Evolutionary conservation across 2,888 invertebrate genomes (phyloP).

Genomic region (Chaetoderma sp.): DNA sequence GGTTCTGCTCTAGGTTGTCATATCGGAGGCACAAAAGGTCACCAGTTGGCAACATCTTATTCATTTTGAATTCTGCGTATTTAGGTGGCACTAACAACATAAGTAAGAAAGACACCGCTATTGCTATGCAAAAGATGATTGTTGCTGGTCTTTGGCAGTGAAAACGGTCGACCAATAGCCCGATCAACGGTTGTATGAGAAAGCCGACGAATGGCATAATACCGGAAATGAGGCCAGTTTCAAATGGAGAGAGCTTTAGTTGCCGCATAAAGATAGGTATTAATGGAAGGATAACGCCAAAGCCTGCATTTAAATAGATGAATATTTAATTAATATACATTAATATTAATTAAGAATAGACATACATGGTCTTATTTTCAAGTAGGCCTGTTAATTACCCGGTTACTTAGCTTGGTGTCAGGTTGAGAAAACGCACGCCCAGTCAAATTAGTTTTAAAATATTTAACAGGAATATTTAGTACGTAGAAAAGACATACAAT

Average conservation of each 20-base stretch:
- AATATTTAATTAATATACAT: no score
- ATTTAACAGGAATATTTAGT: no score
- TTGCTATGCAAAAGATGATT: not conserved
- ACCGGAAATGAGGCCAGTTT: slow-evolving; percentile 35
- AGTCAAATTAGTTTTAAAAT: no score
- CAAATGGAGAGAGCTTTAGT: slow-evolving; percentile 27
- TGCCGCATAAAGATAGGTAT: slow-evolving; percentile 31
- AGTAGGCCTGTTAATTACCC: no score
- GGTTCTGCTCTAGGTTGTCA: not conserved
- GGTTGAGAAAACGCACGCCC: no score
- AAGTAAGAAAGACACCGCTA: not conserved
- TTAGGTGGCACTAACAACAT: not conserved
- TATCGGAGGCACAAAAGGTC: no score
- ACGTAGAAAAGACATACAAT: no score
- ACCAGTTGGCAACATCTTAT: no score
- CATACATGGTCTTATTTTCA: no score
- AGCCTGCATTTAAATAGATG: slow-evolving; percentile 19
- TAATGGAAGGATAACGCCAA: slow-evolving; percentile 30
- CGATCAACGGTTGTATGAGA: slow-evolving; percentile 23
- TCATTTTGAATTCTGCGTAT: no score
- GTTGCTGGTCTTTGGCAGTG: slow-evolving; percentile 19
- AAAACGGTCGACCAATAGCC: slow-evolving; percentile 26
- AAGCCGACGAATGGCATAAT: slow-evolving; percentile 22
- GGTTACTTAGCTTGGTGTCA: no score
- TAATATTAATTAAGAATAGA: no score